Evolutionary conservation across 2,113 vertebrate species (phyloP), one percentile per base, ranked within the genome.

Genomic region (Peromyscus polionotus): DNA sequence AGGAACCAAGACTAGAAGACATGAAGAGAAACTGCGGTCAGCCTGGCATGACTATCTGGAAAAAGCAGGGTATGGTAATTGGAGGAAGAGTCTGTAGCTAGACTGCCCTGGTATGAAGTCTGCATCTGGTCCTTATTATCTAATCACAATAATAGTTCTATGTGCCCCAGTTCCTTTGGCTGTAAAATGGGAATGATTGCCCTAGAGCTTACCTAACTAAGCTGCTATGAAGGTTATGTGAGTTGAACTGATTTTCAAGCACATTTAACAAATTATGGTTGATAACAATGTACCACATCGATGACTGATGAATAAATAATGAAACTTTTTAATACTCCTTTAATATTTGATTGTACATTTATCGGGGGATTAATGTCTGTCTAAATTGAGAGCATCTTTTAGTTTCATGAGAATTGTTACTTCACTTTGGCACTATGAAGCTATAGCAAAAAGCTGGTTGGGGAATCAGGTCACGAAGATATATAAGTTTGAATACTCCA

Each of bases 221-320:
- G 5, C 59, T 94, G 54, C n/a, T 84, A 61, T 57, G 57, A 90
- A 77, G 11, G 57, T 31, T 81, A 39, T 94, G 33, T 42, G 16
- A 93, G 7, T 61, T 73, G 67, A 57, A 42, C 1, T 67, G 7
- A 31, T 28, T 73, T 84, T 89, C n/a, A 93, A 84, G 83, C 16
- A 63, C 24, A 91, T 70, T 54, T 59, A 85, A 76, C 51, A 86
- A 17, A 54, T 7, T n/a, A 6, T 70, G 61, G 33, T 22, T 80
- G 45, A 28, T 31, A 65, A 19, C 3, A 39, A 19, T 8, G 5
- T 12, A 45, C 63, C 59, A 0, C 48, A 36, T 86, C 68, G 61
- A 54, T 67, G 76, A 63, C 51, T 95, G 36, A 77, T 89, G 42
- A 93, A 61, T 90, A 94, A 87, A 68, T 54, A 72, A 94, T 36